These are phyloP conservation scores for Orgyia antiqua DNA, from an alignment of 2,888 invertebrate species.

Conservation along the genomic window DNA sequence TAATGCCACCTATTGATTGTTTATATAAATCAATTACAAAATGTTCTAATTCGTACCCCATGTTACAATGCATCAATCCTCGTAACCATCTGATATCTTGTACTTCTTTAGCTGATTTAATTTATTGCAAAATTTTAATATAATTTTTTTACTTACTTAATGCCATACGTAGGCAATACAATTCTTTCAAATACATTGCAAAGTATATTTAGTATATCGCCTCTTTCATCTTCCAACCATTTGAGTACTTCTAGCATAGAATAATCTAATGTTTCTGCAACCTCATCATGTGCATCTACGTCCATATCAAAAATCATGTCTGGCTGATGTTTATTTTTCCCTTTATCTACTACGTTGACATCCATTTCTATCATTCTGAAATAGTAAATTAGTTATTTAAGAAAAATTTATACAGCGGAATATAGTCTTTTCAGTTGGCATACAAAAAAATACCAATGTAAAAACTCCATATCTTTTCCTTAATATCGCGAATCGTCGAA, in stretches of 20 bases:
- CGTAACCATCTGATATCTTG: too few species aligned
- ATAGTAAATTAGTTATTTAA: not conserved
- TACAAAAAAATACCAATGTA: too few species aligned
- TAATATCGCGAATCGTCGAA: too few species aligned
- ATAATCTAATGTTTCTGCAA: constrained; percentile 81
- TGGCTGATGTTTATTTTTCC: constrained; percentile 55
- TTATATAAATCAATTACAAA: too few species aligned
- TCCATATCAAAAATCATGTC: constrained; percentile 79
- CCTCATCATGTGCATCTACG: constrained; percentile 64
- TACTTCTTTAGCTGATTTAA: too few species aligned
- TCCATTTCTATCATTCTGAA: constrained; percentile 86
- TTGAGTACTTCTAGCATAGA: constrained; percentile 85
- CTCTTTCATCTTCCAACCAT: constrained; percentile 81
- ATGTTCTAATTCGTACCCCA: too few species aligned
- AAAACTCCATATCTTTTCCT: too few species aligned
- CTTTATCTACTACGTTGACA: constrained; percentile 78
- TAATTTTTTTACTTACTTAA: constrained; percentile 56
- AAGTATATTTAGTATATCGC: constrained; percentile 78
- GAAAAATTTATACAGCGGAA: too few species aligned
- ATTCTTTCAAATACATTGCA: constrained; percentile 87
- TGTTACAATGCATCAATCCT: too few species aligned
- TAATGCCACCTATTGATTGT: too few species aligned
- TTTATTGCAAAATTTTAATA: too few species aligned
- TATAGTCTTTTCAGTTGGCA: too few species aligned
- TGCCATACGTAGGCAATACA: constrained; percentile 90